These are phyloP conservation scores for Nemotelus pantherinus DNA, from an alignment of 2,888 invertebrate genomes.

Conservation along the genomic window DNA sequence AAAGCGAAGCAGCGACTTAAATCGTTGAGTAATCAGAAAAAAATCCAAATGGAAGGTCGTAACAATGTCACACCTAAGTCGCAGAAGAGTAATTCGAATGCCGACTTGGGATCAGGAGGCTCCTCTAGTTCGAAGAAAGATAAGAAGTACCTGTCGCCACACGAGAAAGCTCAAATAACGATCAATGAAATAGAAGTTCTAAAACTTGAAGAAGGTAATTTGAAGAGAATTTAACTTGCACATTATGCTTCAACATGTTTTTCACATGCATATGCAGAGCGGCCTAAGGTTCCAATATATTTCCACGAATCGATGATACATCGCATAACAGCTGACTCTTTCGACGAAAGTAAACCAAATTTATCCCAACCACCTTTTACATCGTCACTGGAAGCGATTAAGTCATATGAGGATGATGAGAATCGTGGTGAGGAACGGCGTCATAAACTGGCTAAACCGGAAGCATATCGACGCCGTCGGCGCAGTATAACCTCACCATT, in stretches of 20 bases:
- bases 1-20: conserved; percentile 46
- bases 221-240: background rate
- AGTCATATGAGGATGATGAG: conserved; percentile 44
- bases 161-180: conserved; percentile 47
- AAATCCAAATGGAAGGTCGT: conserved; percentile 45
- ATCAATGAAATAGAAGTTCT: conserved; percentile 47
- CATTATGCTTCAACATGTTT: too few species aligned
- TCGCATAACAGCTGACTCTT: conserved; percentile 43
- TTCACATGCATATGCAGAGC: too few species aligned
- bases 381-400: conserved; percentile 47
- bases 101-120: background rate
- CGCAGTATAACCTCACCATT: background rate
- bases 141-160: conserved; percentile 45
- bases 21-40: conserved; percentile 46
- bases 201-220: conserved; percentile 43
- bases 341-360: background rate
- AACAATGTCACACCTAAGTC: conserved; percentile 3
- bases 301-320: conserved; percentile 46
- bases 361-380: background rate
- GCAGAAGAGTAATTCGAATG: background rate
- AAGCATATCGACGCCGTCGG: conserved; percentile 19
- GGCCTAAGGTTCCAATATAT: conserved; percentile 26
- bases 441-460: background rate
- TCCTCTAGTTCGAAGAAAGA: background rate
- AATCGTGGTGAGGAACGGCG: background rate